Evolutionary conservation across 2,113 vertebrate genomes (phyloP).

Genomic region (Diadophis punctatus): DNA sequence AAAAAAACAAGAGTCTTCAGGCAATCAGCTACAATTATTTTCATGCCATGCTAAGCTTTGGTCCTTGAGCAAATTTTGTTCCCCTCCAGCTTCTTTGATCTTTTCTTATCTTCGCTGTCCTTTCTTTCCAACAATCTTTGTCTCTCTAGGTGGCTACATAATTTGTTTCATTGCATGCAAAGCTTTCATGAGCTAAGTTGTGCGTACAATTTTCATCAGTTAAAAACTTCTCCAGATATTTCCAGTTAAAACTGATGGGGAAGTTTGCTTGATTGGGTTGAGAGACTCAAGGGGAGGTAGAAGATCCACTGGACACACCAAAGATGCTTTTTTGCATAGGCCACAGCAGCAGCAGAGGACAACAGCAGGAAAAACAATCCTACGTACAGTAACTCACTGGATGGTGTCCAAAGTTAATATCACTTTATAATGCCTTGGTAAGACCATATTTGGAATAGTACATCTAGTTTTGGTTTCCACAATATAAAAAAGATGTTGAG

Average conservation of each 20-base stretch:
- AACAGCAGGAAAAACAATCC: not conserved
- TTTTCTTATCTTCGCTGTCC: constrained; percentile 30
- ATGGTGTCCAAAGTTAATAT: not conserved
- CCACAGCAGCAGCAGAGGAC: constrained; percentile 1
- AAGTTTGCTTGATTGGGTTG: not conserved
- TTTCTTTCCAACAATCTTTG: constrained; percentile 38
- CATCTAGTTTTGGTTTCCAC: not conserved
- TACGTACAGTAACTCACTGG: not conserved
- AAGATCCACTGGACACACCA: constrained; percentile 22
- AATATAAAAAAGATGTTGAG: not conserved
- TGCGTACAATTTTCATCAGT: constrained; percentile 3
- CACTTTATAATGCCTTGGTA: not conserved
- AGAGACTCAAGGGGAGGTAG: not conserved
- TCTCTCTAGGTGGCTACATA: constrained; percentile 54
- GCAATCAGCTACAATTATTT: constrained; percentile 59
- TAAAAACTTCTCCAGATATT: constrained; percentile 36
- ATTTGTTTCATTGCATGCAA: constrained; percentile 50
- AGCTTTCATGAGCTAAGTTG: constrained; percentile 50
- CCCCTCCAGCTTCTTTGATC: constrained; percentile 47
- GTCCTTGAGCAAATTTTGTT: constrained; percentile 39
- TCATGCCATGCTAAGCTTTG: constrained; percentile 46
- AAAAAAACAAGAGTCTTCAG: constrained; percentile 37
- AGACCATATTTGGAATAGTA: not conserved
- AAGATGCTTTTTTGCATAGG: constrained; percentile 27
- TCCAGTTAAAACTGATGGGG: not conserved